Evolutionary conservation across 2,797 vertebrate genomes (phyloP).

Genomic region (Limosa lapponica): DNA sequence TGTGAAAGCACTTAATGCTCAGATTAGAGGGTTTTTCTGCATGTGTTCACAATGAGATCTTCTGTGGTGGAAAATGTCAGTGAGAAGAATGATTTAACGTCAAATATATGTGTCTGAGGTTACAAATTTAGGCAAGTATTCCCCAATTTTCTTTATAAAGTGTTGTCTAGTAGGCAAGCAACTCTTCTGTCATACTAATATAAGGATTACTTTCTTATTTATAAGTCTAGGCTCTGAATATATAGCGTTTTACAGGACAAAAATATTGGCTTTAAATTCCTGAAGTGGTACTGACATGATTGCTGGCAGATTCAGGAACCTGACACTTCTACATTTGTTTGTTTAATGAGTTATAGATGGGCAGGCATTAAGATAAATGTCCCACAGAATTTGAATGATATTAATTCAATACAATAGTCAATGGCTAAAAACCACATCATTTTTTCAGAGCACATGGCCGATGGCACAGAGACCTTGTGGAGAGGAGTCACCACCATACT

Average conservation of each 20-base stretch:
- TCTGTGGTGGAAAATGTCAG: background rate
- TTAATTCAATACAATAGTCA: background rate
- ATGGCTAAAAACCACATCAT: background rate
- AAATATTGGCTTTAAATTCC: background rate
- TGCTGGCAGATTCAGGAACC: background rate
- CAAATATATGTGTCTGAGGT: background rate
- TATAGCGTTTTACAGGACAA: background rate
- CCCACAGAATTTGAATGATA: background rate
- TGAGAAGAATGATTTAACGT: background rate
- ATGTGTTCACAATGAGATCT: background rate
- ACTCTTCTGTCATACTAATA: background rate
- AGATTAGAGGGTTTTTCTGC: fast-evolving
- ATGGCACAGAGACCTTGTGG: background rate
- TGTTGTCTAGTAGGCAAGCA: background rate
- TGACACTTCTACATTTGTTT: background rate
- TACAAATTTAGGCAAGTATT: background rate
- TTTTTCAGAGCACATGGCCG: background rate
- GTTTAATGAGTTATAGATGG: background rate
- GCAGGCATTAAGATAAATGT: background rate
- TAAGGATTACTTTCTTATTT: background rate
- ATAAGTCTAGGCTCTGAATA: background rate
- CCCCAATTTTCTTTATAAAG: background rate
- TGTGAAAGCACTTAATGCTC: background rate
- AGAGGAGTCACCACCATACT: background rate
- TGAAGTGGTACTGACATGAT: background rate